Conservation (phyloP, 2,797 vertebrate genomes). For the Ptychadena robeensis region DNA sequence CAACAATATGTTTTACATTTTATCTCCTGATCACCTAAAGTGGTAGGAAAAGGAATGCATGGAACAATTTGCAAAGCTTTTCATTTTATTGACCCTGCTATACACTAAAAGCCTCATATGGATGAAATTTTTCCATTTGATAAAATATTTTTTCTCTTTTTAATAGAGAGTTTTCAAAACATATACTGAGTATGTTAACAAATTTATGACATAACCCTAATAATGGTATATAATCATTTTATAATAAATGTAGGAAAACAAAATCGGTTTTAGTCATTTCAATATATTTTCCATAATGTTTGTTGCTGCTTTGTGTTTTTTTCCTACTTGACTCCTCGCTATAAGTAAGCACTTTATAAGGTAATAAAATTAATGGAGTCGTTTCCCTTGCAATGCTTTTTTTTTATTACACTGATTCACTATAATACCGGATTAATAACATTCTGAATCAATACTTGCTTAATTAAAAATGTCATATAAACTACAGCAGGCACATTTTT, state of each 20-base stretch:
- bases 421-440: constrained; percentile 5
- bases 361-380: constrained; percentile 11
- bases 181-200: no score
- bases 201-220: no score
- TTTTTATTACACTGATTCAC: constrained; percentile 13
- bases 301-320: neutral
- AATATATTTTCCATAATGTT: no score
- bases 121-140: neutral
- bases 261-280: neutral
- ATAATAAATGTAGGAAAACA: neutral
- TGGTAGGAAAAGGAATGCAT: no score
- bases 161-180: neutral
- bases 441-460: constrained; percentile 10
- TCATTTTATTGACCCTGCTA: neutral
- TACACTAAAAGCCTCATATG: no score
- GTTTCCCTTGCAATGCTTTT: neutral
- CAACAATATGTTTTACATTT: no score
- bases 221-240: neutral
- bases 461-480: constrained; percentile 7
- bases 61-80: neutral
- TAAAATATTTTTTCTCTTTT: neutral
- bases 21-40: no score
- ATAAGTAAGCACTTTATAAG: neutral
- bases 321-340: neutral
- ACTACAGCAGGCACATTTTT: neutral